phyloP scores from a whole-genome alignment of 2,888 invertebrate species.

The Hirtodrosophila histrioides region DNA sequence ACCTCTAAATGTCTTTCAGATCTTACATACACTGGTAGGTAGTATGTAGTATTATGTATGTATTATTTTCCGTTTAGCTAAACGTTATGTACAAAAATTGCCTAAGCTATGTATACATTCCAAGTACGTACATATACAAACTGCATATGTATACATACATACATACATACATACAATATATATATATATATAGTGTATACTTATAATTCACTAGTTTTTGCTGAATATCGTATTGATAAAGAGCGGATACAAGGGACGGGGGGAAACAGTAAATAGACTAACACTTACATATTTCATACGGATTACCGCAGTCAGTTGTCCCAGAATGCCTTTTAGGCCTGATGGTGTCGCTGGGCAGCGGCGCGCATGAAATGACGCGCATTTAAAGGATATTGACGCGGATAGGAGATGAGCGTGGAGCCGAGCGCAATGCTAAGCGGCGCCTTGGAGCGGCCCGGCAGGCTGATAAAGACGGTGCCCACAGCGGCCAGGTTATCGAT shows the following conservation, averaged over 20 bases:
- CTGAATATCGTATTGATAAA: not conserved
- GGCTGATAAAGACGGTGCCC: constrained; percentile 93
- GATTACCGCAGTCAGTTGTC: not conserved
- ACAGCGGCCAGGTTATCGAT: constrained; percentile 95
- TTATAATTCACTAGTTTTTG: constrained; percentile 52
- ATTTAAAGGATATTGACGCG: constrained; percentile 85
- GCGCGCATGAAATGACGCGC: constrained; percentile 84
- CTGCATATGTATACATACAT: constrained; percentile 20
- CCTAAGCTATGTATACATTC: constrained; percentile 58
- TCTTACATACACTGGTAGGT: not conserved
- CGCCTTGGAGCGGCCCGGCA: constrained; percentile 93
- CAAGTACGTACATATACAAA: constrained; percentile 24
- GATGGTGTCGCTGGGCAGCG: constrained; percentile 48
- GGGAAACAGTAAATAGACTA: constrained; percentile 21
- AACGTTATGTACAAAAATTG: constrained; percentile 69
- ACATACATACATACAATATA: constrained; percentile 9
- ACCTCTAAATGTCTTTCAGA: constrained; percentile 26
- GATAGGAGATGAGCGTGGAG: constrained; percentile 89
- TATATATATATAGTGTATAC: constrained; percentile 28
- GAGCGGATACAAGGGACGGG: constrained; percentile 3
- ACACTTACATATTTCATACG: constrained; percentile 21
- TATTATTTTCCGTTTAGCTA: constrained; percentile 41
- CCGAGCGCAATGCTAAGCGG: constrained; percentile 92
- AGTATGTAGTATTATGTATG: too few relatives aligned
- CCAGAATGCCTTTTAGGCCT: constrained; percentile 38